Conservation (phyloP, 2,888 invertebrate species). For the Agriopis aurantiaria region DNA sequence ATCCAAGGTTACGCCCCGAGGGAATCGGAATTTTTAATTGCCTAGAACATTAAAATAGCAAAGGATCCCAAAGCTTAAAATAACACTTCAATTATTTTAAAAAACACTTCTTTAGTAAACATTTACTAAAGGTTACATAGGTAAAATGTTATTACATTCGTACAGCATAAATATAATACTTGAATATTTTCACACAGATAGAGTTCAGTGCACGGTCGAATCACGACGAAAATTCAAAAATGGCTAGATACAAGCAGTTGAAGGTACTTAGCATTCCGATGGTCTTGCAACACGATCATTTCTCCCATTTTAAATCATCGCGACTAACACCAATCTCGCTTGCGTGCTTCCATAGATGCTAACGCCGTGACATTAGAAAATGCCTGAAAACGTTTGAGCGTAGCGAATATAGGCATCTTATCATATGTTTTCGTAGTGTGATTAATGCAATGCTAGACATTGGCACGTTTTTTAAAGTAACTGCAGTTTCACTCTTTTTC, state of each 20-base stretch:
- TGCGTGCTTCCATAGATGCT: conserved; percentile 35
- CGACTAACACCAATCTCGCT: conserved; percentile 30
- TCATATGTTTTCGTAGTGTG: conserved; percentile 23
- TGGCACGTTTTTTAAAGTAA: conserved; percentile 3
- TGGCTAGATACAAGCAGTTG: conserved; percentile 39
- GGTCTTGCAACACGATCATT: conserved; percentile 30
- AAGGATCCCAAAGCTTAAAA: too few relatives aligned
- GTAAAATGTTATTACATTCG: neutral
- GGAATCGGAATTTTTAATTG: too few relatives aligned
- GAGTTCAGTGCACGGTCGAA: conserved; percentile 36
- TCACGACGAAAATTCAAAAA: conserved; percentile 35
- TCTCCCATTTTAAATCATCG: conserved; percentile 24
- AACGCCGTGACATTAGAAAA: conserved; percentile 28
- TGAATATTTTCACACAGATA: conserved; percentile 38
- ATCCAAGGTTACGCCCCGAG: too few relatives aligned
- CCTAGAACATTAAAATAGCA: too few relatives aligned
- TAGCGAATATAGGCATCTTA: conserved; percentile 25
- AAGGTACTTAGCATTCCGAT: conserved; percentile 35
- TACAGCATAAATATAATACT: conserved; percentile 19
- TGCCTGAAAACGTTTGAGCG: conserved; percentile 24
- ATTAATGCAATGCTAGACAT: conserved; percentile 14
- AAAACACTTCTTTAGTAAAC: too few relatives aligned
- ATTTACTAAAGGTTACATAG: too few relatives aligned
- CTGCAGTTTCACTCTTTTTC: conserved; percentile 9
- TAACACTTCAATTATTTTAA: too few relatives aligned